phyloP scores from a whole-genome alignment of 2,888 invertebrate species.

The Epinotia brunnichana region DNA sequence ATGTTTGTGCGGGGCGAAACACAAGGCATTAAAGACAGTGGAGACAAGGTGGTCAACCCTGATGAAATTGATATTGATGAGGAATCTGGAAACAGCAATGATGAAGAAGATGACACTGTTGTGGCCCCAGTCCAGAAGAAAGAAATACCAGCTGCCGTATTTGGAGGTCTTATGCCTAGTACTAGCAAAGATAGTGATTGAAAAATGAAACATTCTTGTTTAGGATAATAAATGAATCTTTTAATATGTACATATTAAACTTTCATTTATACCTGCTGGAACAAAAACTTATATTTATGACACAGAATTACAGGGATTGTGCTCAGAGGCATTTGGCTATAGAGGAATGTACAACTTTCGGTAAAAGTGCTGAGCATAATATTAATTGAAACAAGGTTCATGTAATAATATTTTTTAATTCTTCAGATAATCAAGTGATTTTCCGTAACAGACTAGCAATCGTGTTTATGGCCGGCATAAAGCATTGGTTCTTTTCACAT shows the following conservation, averaged over 20 bases:
- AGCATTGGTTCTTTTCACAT: too few species aligned
- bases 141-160: constrained; percentile 94
- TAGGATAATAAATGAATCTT: constrained; percentile 62
- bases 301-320: neutral
- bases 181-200: constrained; percentile 56
- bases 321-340: neutral
- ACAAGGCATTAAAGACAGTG: constrained; percentile 87
- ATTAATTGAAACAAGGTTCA: neutral
- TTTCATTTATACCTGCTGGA: constrained; percentile 53
- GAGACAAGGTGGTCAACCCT: constrained; percentile 90
- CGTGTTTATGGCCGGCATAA: neutral
- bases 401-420: neutral
- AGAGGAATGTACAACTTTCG: neutral
- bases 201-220: constrained; percentile 44
- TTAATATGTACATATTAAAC: constrained; percentile 56
- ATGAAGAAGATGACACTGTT: constrained; percentile 83
- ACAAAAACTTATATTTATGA: neutral
- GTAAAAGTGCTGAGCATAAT: neutral
- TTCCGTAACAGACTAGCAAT: neutral
- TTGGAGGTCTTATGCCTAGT: constrained; percentile 88
- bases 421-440: neutral
- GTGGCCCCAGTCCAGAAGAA: constrained; percentile 92
- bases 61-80: constrained; percentile 94
- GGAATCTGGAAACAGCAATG: constrained; percentile 86
- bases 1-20: constrained; percentile 95